Conservation (phyloP, 2,113 vertebrate species). For the Peromyscus leucopus region DNA sequence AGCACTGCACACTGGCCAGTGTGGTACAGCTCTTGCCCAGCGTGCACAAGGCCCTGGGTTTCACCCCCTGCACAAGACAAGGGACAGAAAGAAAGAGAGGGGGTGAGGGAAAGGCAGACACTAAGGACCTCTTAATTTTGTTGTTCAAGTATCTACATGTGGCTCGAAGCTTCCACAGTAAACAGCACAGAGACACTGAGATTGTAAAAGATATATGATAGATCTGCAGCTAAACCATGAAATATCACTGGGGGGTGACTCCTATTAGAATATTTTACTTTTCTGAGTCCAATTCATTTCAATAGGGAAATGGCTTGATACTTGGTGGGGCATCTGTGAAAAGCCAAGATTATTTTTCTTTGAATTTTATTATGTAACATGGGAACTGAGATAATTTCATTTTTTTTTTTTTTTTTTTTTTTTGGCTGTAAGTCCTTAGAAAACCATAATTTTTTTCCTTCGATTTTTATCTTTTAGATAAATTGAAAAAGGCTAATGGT, state of each 20-base stretch:
- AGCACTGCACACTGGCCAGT: background rate
- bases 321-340: slow-evolving; percentile 9
- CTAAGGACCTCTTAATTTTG: background rate
- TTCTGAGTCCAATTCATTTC: slow-evolving; percentile 4
- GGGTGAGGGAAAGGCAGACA: background rate
- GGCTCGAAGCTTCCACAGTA: background rate
- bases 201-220: background rate
- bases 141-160: background rate
- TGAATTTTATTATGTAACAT: slow-evolving; percentile 36
- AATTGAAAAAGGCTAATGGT: background rate
- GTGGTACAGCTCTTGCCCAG: background rate
- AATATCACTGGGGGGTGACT: background rate
- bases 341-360: slow-evolving; percentile 14
- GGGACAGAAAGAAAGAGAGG: background rate
- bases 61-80: background rate
- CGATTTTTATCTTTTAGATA: slow-evolving; percentile 27
- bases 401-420: background rate
- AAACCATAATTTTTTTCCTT: background rate
- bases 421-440: slow-evolving; percentile 2
- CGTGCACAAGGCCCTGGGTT: background rate
- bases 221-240: background rate
- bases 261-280: slow-evolving; percentile 35
- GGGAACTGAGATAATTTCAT: background rate
- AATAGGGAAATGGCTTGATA: slow-evolving; percentile 21
- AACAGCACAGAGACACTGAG: background rate